Conservation (phyloP, 2,797 vertebrate species). For the Girardinus metallicus region DNA sequence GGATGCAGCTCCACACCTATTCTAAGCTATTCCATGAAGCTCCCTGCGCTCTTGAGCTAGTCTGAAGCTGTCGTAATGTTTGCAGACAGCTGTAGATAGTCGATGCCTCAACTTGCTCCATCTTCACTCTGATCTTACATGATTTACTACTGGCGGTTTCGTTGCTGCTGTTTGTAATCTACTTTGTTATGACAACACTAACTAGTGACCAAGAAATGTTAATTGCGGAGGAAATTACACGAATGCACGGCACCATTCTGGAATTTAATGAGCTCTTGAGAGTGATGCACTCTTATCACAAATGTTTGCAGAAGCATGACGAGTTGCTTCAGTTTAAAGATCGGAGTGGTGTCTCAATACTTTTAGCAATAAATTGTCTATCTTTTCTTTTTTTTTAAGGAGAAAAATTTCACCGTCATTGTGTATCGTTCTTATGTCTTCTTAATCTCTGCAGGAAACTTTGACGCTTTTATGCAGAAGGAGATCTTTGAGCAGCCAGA, state of each 20-base stretch:
- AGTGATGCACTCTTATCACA: not conserved
- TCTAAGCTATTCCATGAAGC: not conserved
- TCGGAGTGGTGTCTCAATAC: not conserved
- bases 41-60: not conserved
- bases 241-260: not conserved
- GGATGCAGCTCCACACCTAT: not conserved
- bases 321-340: not conserved
- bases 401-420: not conserved
- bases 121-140: not conserved
- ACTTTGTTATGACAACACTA: not conserved
- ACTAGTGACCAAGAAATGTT: not conserved
- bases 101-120: not conserved
- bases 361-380: not conserved
- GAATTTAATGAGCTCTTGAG: not conserved
- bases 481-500: constrained; percentile 98
- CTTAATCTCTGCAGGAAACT: constrained; percentile 84
- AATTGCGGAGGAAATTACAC: not conserved
- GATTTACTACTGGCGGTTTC: not conserved
- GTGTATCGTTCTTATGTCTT: not conserved
- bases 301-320: not conserved
- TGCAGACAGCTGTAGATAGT: not conserved
- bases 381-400: not conserved
- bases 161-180: not conserved
- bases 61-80: not conserved
- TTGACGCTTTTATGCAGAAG: constrained; percentile 97